Conservation (phyloP, 2,888 invertebrate species). For the Tanytarsus gracilentus region DNA sequence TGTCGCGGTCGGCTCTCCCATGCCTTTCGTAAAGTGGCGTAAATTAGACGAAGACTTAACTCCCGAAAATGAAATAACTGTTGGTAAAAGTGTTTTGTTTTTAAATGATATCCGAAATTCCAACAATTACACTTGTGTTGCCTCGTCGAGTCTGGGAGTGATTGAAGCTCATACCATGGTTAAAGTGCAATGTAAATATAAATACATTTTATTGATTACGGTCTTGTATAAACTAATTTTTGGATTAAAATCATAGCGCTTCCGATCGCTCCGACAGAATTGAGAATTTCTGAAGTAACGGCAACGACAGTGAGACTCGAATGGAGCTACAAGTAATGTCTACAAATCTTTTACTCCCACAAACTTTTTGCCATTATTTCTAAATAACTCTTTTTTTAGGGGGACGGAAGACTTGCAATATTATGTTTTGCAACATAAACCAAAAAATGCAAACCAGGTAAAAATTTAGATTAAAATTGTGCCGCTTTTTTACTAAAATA, state of each 20-base stretch:
- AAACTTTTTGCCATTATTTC: no score
- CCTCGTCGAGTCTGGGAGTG: constrained; percentile 85
- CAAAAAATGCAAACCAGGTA: constrained; percentile 78
- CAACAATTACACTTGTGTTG: constrained; percentile 94
- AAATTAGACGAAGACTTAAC: constrained; percentile 75
- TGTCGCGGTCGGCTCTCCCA: constrained; percentile 94
- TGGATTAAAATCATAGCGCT: constrained; percentile 54
- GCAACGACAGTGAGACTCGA: constrained; percentile 76
- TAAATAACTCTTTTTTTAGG: no score
- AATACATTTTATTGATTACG: background rate
- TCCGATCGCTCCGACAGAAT: constrained; percentile 82
- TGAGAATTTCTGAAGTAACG: constrained; percentile 86
- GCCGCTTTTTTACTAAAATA: constrained; percentile 16
- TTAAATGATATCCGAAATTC: constrained; percentile 82
- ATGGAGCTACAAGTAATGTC: constrained; percentile 94
- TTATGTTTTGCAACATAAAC: constrained; percentile 94
- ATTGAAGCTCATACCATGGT: constrained; percentile 83
- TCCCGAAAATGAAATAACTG: constrained; percentile 76
- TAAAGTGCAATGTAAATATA: constrained; percentile 90
- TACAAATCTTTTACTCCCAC: no score
- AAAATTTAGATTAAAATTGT: constrained; percentile 29
- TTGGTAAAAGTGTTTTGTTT: constrained; percentile 78
- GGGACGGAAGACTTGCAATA: constrained; percentile 85
- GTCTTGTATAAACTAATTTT: constrained; percentile 36
- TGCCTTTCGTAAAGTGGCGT: constrained; percentile 95